Evolutionary conservation across 2,113 vertebrate genomes (phyloP), one percentile per base, ranked within the genome.

Genomic region (Pseudorasbora parva): DNA sequence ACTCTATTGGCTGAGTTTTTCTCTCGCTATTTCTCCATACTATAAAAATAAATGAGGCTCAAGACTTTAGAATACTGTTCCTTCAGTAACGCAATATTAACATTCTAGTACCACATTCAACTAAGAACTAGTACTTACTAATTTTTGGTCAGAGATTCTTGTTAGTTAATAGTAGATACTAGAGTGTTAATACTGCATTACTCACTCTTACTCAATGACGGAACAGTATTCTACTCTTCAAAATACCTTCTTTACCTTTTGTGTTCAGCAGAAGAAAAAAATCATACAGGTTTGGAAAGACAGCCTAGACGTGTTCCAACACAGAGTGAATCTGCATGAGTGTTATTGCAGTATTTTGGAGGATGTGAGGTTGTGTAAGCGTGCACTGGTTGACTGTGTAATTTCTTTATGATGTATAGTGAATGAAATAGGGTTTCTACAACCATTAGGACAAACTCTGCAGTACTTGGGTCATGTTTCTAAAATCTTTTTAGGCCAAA

Each of bases 301-400:
- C 14, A 2, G n/a, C 7, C 19, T 57, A n/a, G 17, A 8, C n/a
- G 12, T 49, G 27, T 37, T 1, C 30, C 1, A 2, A 33, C 1
- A 23, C 30, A n/a, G 30, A 57, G 30, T n/a, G 74, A 76, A 14
- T 76, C 49, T 57, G 74, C 30, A 76, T 57, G 51, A 37, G 19
- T 19, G 19, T 7, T 14, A 57, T 23, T 19, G 15, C 49, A 19
- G 17, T 14, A 57, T 41, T 57, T 57, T 4, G 9, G 6, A 33
- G 25, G 60, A 64, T 3, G 62, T 37, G 30, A n/a, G 5, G 17
- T 21, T 75, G 17, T 12, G 33, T 23, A 33, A 37, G 37, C 12
- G 15, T 66, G 62, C 27, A 66, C 30, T 37, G 15, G 62, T 33
- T 68, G 30, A 68, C 0, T 37, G 62, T 64, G 62, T 15, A 64